Conservation (phyloP, 2,113 vertebrate species). For the Microcebus jonahi region DNA sequence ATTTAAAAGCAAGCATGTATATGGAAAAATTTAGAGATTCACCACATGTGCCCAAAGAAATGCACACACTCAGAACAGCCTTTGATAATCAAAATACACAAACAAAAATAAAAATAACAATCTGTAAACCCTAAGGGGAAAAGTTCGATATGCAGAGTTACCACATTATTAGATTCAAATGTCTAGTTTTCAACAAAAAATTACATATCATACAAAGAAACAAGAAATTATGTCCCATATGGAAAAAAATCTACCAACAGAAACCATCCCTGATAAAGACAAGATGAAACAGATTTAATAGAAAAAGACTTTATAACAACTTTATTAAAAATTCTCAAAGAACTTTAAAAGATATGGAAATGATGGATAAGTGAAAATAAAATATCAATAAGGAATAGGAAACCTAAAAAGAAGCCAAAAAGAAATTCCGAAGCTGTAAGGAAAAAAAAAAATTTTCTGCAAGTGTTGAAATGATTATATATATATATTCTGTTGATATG, state of each 20-base stretch:
- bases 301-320: background rate
- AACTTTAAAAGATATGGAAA: background rate
- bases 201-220: background rate
- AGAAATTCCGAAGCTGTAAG: no score
- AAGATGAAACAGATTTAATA: background rate
- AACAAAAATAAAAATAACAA: background rate
- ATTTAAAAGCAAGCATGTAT: background rate
- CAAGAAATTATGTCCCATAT: background rate
- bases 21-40: background rate
- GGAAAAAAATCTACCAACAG: background rate
- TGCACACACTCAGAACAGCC: background rate
- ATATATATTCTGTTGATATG: background rate
- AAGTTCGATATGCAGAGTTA: background rate
- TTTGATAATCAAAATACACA: background rate
- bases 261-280: background rate
- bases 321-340: background rate
- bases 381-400: no score
- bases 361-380: no score
- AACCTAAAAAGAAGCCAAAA: no score
- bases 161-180: background rate
- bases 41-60: no score
- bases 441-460: no score
- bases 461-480: no score
- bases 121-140: background rate
- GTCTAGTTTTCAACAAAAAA: background rate